Base-by-base conservation (phyloP, 1,140 invertebrate species). In the Drosophila ambigua region DNA sequence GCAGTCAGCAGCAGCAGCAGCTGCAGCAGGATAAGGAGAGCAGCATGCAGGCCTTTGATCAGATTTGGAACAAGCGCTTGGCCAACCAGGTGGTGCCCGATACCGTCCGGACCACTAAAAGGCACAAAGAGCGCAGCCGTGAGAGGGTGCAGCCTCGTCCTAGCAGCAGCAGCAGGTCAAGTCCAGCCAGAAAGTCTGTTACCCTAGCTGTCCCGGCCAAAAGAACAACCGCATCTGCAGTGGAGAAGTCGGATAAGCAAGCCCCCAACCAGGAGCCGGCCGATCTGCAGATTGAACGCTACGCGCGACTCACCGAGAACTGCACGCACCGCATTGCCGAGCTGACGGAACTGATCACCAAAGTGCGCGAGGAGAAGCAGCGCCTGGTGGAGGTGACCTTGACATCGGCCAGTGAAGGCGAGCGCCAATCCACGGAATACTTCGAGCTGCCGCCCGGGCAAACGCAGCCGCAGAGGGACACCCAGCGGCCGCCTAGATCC, bases 361-460 rank as follows among this genome's bases (percentile, higher is more conserved):
- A 88, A 49, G 91, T 92, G 11, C 83, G 91, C 9, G 72, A 89
- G 39, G 91, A 92, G 55, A 92, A 92, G 55, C 84, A 92, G 31
- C 81, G 82, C 2, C 24, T 92, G 16, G 67, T 92, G 8, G 91
- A 92, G 46, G 79, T 83, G 2, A 92, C 91, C 0, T 71, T 92
- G 0, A 91, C 91, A 0, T 92, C 91, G 2, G 80, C 68, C 20
- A 91, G 91, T 52, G 87, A 85, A 4, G 79, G 71, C 13, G 85
- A 81, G 4, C 76, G 79, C 2, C 88, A 82, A 28, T 91, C 89
- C 8, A 92, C 91, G 0, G 91, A 92, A 52, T 92, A 92, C 35
- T 60, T 89, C 11, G 91, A 92, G 0, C 59, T 91, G 23, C 78
- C 91, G 0, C 45, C 50, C 3, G 58, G 39, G 8, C 57, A 72